Evolutionary conservation across 2,797 vertebrate species (phyloP), one percentile per base, ranked within the genome.

Genomic region (Tympanoctomys barrerae): DNA sequence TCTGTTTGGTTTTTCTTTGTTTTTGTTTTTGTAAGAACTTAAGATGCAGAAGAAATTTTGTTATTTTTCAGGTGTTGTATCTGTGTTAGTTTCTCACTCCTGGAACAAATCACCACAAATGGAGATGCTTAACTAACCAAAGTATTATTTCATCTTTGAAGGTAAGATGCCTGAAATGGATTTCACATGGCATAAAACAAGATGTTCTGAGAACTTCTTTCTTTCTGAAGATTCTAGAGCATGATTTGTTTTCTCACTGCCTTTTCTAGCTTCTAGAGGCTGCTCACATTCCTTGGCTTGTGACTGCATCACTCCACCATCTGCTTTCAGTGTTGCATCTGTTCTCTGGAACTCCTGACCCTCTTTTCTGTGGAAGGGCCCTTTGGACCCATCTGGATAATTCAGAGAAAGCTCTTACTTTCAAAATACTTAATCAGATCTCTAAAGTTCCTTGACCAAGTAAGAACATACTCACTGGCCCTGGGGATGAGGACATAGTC

Each of bases 381-480:
- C 8, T 78, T 73, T 77, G 59, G 33, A 75, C 42, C 18, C 39
- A 62, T 6, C 5, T 80, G 39, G 24, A n/a, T 26, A 59, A 86
- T 79, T n/a, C 39, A 87, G 13, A 77, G 62, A 39, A 86, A 75
- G 83, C 46, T 64, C 6, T 71, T 26, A 7, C 13, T 89, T 24
- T 83, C 78, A 87, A 92, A 62, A 70, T 52, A 11, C 19, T 90
- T 73, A 94, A 89, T 77, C 18, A 88, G 9, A 68, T 42, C 52
- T 57, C 26, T 26, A 89, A 46, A 61, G 7, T 83, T 46, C 22
- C 71, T 75, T 75, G 39, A 42, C 39, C 39, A 75, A 14, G 71
- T 42, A 26, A 75, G 71, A 75, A 75, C 39, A 46, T 75, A 39
- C 42, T 46, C 39, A 75, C 11, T 26, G 71, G 22, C 42, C 6